These are phyloP conservation scores for Drosophila nigrodunni DNA, from an alignment of 1,140 invertebrate genomes.

Conservation along the genomic window DNA sequence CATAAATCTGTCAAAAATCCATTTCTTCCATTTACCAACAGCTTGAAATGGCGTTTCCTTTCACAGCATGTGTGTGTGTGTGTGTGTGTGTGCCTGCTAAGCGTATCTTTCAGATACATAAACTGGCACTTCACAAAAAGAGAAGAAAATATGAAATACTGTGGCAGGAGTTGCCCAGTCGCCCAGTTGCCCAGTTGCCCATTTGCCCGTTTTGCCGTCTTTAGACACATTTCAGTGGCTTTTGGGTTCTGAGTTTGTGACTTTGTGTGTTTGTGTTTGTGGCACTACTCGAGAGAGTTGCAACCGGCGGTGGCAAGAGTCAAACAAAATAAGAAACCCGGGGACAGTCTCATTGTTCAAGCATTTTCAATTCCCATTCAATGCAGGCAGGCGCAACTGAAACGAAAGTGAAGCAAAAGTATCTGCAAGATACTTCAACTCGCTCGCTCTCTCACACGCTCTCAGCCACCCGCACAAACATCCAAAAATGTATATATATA, in stretches of 20 bases:
- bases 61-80: slow-evolving; percentile 35
- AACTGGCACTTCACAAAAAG: slow-evolving; percentile 77
- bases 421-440: slow-evolving; percentile 72
- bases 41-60: slow-evolving; percentile 74
- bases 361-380: slow-evolving; percentile 43
- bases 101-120: slow-evolving; percentile 82
- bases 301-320: slow-evolving; percentile 6
- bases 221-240: slow-evolving; percentile 63
- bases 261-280: slow-evolving; percentile 33
- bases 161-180: slow-evolving; percentile 52
- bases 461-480: slow-evolving; percentile 42
- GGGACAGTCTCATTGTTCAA: slow-evolving; percentile 49
- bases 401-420: slow-evolving; percentile 74
- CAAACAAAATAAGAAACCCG: slow-evolving; percentile 10
- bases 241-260: slow-evolving; percentile 51
- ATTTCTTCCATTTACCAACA: slow-evolving; percentile 84
- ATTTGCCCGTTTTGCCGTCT: slow-evolving; percentile 51
- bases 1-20: slow-evolving; percentile 85
- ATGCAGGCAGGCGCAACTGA: slow-evolving; percentile 64
- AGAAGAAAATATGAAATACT: slow-evolving; percentile 61
- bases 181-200: slow-evolving; percentile 39
- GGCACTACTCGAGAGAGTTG: slow-evolving; percentile 58
- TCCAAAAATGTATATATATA: slow-evolving; percentile 22
- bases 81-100: slow-evolving; percentile 67
- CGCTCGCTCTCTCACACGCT: slow-evolving; percentile 24